Evolutionary conservation across 2,888 invertebrate genomes (phyloP).

Genomic region (Apocheima hispidaria): DNA sequence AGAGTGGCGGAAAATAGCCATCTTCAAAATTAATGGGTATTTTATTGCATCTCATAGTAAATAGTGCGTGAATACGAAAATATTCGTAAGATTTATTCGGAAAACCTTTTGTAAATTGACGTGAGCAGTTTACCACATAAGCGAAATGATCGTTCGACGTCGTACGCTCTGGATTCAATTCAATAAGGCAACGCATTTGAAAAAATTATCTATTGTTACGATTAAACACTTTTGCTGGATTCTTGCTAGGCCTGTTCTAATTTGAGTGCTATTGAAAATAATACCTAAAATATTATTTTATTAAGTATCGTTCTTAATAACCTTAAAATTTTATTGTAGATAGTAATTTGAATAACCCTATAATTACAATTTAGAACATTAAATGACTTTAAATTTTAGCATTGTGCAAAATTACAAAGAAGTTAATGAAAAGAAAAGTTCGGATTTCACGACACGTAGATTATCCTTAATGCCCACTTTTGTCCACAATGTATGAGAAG

Average conservation of each 20-base stretch:
- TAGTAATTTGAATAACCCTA: too few species aligned
- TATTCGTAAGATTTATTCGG: conserved; percentile 57
- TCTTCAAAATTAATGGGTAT: conserved; percentile 83
- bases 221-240: too few species aligned
- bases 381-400: conserved; percentile 57
- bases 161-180: conserved; percentile 47
- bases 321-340: too few species aligned
- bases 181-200: conserved; percentile 47
- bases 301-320: too few species aligned
- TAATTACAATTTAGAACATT: too few species aligned
- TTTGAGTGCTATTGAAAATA: too few species aligned
- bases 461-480: conserved; percentile 73
- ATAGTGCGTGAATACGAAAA: conserved; percentile 78
- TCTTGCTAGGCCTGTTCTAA: too few species aligned
- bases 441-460: conserved; percentile 72
- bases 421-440: conserved; percentile 75
- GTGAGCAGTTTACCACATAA: conserved; percentile 45
- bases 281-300: too few species aligned
- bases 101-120: conserved; percentile 53
- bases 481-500: conserved; percentile 76
- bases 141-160: conserved; percentile 22
- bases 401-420: conserved; percentile 60
- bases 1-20: conserved; percentile 78
- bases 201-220: too few species aligned
- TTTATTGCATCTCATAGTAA: conserved; percentile 81